Base-by-base conservation (phyloP, 2,888 invertebrate genomes). In the Oscheius sp. region DNA sequence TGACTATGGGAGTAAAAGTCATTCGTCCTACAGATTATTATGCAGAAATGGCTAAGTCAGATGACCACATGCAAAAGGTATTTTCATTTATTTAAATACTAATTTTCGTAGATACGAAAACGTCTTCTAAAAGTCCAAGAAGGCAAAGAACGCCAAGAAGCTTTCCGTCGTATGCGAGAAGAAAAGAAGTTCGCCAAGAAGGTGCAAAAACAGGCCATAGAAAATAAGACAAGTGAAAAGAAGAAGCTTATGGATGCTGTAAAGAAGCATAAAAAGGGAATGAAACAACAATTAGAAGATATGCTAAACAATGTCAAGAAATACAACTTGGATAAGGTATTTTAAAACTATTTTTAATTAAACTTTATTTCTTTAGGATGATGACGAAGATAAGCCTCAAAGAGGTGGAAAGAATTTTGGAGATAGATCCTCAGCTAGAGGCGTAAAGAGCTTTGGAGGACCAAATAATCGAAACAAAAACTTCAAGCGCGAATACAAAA, bases 31-130 rank as follows among this genome's bases (percentile, higher is more conserved):
- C 93, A 67, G 97, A 97, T 88, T 98, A 95, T 88, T 97, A 96
- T 88, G 98, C 97, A 0, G 94, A 98, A 90, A 98, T 98, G 98
- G 95, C 94, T 0, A 98, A 98, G 88, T 90, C 93, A 15, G 98
- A 98, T 88, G 91, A 91, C 34, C 98, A 98, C 84, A 98, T 98
- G 98, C 94, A 95, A 84, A 96, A 95, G 88, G 90, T 90, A n/a
- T n/a, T n/a, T n/a, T n/a, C n/a, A n/a, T n/a, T n/a, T 80, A 27
- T 23, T 45, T 3, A 37, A 20, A 52, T 8, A 29, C 15, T 15
- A 20, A 42, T n/a, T 29, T 48, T 52, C 71, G 39, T 46, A 80
- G 79, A 78, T 83, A 2, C 80, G 82, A n/a, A 78, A 77, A 66
- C 71, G 79, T 45, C 71, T 84, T 53, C 67, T 80, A 68, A 75